Evolutionary conservation across 2,113 vertebrate species (phyloP).

Genomic region (Butorides virescens): DNA sequence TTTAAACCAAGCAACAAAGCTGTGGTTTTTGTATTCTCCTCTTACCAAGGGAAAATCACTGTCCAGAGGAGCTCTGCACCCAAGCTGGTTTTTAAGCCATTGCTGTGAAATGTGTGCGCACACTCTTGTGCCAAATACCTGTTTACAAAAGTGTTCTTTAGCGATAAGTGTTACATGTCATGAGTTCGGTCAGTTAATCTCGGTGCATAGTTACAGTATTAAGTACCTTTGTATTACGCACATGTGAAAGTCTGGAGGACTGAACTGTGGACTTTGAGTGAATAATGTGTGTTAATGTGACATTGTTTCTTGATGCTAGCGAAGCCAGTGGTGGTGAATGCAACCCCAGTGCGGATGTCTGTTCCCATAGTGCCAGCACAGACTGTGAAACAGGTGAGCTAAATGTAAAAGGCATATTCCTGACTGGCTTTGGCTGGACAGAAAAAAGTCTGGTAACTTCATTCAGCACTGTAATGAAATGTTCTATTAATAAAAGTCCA

Average conservation of each 20-base stretch:
- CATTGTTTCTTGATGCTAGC: slow-evolving; percentile 70
- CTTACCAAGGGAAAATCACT: not conserved
- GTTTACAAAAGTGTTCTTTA: not conserved
- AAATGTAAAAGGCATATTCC: not conserved
- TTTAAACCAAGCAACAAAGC: not conserved
- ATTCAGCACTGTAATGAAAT: not conserved
- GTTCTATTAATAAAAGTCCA: not conserved
- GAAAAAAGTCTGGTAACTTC: not conserved
- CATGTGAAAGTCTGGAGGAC: not conserved
- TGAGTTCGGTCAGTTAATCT: not conserved
- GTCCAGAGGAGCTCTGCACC: not conserved
- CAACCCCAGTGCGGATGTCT: slow-evolving; percentile 91
- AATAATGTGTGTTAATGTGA: not conserved
- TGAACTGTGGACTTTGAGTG: not conserved
- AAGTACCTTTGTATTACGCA: not conserved
- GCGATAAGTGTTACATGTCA: not conserved
- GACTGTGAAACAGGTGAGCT: slow-evolving; percentile 90
- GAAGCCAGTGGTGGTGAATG: slow-evolving; percentile 89
- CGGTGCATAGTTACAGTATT: not conserved
- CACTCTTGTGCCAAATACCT: not conserved
- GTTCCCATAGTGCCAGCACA: slow-evolving; percentile 92
- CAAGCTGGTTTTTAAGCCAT: not conserved
- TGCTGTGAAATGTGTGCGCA: not conserved
- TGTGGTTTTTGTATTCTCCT: not conserved
- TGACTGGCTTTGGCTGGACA: not conserved